Percentiles rank a stretch among this genome's conserved stretches.
These are phyloP conservation scores for Trichogramma evanescens DNA, from an alignment of 2,888 invertebrate species.

Conservation along the genomic window DNA sequence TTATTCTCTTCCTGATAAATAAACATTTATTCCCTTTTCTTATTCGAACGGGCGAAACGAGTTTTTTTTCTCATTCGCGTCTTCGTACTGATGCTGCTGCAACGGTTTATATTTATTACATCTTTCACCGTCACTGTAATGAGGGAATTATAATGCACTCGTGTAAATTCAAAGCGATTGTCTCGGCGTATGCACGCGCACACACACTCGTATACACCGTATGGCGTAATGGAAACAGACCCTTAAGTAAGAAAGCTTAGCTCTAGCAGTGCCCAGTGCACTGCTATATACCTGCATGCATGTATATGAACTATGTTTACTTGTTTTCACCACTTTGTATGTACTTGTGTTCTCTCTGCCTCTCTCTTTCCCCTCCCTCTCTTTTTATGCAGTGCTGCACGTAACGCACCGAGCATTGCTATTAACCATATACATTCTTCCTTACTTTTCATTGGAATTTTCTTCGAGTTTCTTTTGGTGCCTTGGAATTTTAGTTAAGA, in stretches of 20 bases:
- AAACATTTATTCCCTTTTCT: constrained; percentile 4
- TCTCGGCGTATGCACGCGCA: background rate
- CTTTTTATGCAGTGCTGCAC: no score
- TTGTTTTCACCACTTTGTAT: background rate
- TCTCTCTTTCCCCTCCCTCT: background rate
- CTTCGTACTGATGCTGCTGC: background rate
- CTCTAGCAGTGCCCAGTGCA: no score
- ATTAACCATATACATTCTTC: no score
- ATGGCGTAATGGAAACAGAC: constrained; percentile 11
- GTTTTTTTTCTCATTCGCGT: background rate
- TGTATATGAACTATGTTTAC: background rate
- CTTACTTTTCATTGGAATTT: no score
- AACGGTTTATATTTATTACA: constrained; percentile 4
- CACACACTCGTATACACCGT: background rate
- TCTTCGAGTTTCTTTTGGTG: no score
- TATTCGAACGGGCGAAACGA: background rate
- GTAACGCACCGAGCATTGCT: no score
- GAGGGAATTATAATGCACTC: constrained; percentile 18
- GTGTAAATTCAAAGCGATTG: constrained; percentile 17
- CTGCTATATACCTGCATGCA: no score
- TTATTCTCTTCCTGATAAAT: background rate
- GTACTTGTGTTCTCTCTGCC: background rate
- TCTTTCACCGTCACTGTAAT: constrained; percentile 6
- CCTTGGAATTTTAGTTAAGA: no score
- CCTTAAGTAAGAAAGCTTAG: background rate